Percentiles rank a stretch among this genome's conserved stretches.
Conservation (phyloP, 2,797 vertebrate genomes). For the Octomys mimax region DNA sequence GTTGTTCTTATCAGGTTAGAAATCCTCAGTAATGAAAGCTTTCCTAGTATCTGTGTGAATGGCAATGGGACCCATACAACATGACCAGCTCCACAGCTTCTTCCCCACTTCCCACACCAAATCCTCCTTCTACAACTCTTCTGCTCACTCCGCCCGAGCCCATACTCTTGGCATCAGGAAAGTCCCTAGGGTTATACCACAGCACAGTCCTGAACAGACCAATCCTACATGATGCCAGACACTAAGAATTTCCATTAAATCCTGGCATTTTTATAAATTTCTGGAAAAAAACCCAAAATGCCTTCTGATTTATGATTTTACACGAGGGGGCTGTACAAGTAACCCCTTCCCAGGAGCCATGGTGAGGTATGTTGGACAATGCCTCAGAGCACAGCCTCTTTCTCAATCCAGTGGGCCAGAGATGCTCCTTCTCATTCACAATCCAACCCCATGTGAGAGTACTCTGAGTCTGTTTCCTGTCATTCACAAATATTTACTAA, state of each 20-base stretch:
- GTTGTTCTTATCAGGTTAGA: constrained; percentile 35
- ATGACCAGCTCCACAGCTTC: background rate
- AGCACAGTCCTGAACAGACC: background rate
- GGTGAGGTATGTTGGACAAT: background rate
- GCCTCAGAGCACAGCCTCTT: background rate
- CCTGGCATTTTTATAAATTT: background rate
- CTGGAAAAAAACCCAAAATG: background rate
- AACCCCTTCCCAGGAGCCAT: background rate
- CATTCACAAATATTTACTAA: constrained; percentile 3
- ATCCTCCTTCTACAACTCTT: background rate
- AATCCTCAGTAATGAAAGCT: constrained; percentile 48
- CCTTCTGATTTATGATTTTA: background rate
- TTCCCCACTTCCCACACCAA: background rate
- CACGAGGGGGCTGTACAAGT: background rate
- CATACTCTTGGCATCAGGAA: background rate
- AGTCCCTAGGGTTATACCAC: background rate
- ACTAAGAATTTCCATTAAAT: background rate
- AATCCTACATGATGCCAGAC: background rate
- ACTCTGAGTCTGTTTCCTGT: background rate
- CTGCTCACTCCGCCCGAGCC: background rate
- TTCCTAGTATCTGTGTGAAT: background rate
- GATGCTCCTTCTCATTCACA: background rate
- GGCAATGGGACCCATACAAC: background rate
- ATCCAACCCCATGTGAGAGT: background rate
- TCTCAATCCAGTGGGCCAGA: background rate